Evolutionary conservation across 1,140 invertebrate species (phyloP).

Genomic region (Trachymyrmex cornetzi): DNA sequence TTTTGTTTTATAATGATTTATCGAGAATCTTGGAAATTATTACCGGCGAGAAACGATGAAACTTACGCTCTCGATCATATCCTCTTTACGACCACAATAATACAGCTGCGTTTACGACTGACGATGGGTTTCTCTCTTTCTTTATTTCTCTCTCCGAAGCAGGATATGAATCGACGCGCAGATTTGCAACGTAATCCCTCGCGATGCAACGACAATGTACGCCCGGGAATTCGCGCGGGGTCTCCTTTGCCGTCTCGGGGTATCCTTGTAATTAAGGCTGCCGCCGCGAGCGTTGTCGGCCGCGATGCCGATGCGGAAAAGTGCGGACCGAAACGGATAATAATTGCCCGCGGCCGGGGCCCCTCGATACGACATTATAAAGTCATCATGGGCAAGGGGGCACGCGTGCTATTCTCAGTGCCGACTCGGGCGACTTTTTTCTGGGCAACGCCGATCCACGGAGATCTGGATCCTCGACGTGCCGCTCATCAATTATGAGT

Average conservation of each 20-base stretch:
- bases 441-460: constrained; percentile 43
- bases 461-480: constrained; percentile 63
- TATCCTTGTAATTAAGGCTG: constrained; percentile 60
- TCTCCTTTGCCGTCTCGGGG: constrained; percentile 1
- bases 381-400: constrained; percentile 55
- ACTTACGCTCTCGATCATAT: constrained; percentile 59
- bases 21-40: constrained; percentile 61
- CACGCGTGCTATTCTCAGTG: constrained; percentile 54
- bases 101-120: constrained; percentile 47
- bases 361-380: constrained; percentile 64
- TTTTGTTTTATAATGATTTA: constrained; percentile 65
- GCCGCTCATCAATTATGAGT: constrained; percentile 67
- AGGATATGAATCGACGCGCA: constrained; percentile 13
- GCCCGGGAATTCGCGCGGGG: constrained; percentile 17
- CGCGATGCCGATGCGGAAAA: constrained; percentile 58
- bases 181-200: constrained; percentile 61
- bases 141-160: constrained; percentile 4
- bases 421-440: constrained; percentile 38
- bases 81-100: constrained; percentile 53
- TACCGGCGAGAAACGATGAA: constrained; percentile 33
- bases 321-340: constrained; percentile 63
- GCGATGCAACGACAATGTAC: constrained; percentile 50
- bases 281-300: constrained; percentile 49
- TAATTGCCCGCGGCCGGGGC: constrained; percentile 37
- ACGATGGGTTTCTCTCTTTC: constrained; percentile 10